Evolutionary conservation across 2,113 vertebrate species (phyloP).

Genomic region (Halichoerus grypus): DNA sequence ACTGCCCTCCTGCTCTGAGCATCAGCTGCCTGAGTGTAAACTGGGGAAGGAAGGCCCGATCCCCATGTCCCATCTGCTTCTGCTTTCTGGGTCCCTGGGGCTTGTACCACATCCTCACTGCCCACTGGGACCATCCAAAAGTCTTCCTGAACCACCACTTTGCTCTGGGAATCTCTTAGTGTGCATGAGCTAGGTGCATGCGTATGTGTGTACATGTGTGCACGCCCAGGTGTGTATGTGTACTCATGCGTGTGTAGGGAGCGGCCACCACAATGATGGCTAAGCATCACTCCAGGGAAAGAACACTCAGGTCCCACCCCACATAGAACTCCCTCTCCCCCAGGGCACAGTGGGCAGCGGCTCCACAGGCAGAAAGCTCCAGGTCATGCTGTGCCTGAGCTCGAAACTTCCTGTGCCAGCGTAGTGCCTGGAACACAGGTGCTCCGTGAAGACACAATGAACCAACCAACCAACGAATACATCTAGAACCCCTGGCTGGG

Average conservation of each 20-base stretch:
- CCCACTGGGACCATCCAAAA: background rate
- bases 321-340: background rate
- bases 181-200: accelerated
- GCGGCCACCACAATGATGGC: background rate
- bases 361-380: background rate
- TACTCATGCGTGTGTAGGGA: background rate
- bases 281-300: background rate
- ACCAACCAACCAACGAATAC: background rate
- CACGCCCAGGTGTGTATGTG: background rate
- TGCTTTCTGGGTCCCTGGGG: background rate
- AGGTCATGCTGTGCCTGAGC: background rate
- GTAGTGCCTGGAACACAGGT: background rate
- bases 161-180: background rate
- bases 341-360: background rate
- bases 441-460: background rate
- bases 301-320: background rate
- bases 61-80: background rate
- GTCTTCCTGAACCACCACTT: background rate
- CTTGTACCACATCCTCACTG: background rate
- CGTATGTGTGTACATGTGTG: accelerated
- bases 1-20: background rate
- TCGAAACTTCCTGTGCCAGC: background rate
- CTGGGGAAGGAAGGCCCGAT: background rate
- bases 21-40: background rate
- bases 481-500: background rate